A percentile compares a stretch with the other conserved stretches of the same genome.
Evolutionary conservation across 2,888 invertebrate genomes (phyloP).

Genomic region (Drosophila bunnanda): DNA sequence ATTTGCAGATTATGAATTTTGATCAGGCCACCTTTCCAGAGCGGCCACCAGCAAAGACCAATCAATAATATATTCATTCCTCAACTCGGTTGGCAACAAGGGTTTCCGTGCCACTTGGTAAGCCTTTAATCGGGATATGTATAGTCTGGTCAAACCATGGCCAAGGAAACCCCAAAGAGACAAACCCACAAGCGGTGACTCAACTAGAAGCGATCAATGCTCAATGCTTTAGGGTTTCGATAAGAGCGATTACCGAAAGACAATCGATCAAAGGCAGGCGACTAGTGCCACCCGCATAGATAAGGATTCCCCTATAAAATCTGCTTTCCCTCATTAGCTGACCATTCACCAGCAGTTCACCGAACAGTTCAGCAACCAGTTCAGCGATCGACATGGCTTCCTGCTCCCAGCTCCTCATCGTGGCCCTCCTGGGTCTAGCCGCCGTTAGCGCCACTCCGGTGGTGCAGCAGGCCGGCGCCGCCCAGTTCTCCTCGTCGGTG

Average conservation of each 20-base stretch:
- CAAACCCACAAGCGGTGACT: background rate
- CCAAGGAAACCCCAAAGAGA: background rate
- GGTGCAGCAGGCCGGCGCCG: conserved; percentile 17
- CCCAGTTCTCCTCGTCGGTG: conserved; percentile 57
- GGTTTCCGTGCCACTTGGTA: background rate
- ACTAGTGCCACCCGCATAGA: conserved; percentile 5
- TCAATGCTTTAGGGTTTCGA: background rate
- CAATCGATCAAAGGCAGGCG: conserved; percentile 19
- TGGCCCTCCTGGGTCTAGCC: conserved; percentile 48
- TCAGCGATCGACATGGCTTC: conserved; percentile 48
- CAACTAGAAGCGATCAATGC: background rate
- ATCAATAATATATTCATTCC: conserved; percentile 1
- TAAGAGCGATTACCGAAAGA: background rate
- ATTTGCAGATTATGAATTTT: conserved; percentile 1
- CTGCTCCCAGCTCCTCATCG: conserved; percentile 40
- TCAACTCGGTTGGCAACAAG: background rate
- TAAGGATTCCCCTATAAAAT: conserved; percentile 47
- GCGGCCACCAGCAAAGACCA: background rate
- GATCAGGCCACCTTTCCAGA: background rate
- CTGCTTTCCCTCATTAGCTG: background rate
- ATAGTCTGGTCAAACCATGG: background rate
- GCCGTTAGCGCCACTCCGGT: conserved; percentile 32
- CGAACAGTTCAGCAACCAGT: background rate
- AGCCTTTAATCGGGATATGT: background rate
- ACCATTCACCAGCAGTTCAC: conserved; percentile 11